Percentiles rank a stretch among this genome's conserved stretches.
Evolutionary conservation across 2,113 vertebrate species (phyloP).

Genomic region (Panthera leo): DNA sequence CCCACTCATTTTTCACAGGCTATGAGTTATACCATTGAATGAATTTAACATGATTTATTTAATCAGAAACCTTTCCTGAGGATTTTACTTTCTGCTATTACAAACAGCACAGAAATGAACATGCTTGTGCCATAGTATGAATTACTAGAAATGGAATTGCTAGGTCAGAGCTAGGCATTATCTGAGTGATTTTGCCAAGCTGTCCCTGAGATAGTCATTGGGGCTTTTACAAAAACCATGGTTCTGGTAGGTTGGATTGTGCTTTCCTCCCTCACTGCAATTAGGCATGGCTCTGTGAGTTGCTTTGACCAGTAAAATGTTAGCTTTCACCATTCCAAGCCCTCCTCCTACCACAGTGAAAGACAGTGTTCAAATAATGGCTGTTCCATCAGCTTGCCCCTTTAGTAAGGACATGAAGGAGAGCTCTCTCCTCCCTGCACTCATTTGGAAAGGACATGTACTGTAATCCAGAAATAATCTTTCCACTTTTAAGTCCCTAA

Average conservation of each 20-base stretch:
- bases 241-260: not conserved
- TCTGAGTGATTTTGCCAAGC: not conserved
- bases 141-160: not conserved
- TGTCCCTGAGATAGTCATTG: not conserved
- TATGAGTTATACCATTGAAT: not conserved
- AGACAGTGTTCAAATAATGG: not conserved
- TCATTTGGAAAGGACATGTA: not conserved
- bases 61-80: not conserved
- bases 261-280: not conserved
- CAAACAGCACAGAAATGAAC: not conserved
- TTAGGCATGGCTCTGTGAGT: not conserved
- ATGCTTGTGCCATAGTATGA: not conserved
- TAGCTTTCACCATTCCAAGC: not conserved
- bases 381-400: not conserved
- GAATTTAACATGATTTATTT: not conserved
- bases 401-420: not conserved
- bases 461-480: not conserved
- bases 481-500: not conserved
- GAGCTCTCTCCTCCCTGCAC: too few species aligned
- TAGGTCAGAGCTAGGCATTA: not conserved
- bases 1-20: not conserved
- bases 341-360: not conserved
- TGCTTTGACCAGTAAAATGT: not conserved
- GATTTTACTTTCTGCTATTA: not conserved
- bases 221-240: not conserved